Percentiles rank a stretch among this genome's conserved stretches.
phyloP scores from a whole-genome alignment of 2,113 vertebrate genomes.

The Zeus faber region DNA sequence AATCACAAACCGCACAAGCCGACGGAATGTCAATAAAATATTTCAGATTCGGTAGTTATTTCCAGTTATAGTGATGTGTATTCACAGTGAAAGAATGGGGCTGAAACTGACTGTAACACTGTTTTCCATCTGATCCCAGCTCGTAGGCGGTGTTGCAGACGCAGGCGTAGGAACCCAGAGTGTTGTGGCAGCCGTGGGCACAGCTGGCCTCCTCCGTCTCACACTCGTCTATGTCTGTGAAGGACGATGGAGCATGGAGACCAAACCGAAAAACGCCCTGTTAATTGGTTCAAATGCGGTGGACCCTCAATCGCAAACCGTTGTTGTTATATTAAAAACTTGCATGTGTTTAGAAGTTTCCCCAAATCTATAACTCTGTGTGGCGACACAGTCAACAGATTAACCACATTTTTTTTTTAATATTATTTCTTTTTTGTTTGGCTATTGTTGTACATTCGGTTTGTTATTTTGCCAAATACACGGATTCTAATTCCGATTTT shows the following conservation, averaged over 20 bases:
- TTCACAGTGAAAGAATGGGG: neutral
- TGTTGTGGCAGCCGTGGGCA: conserved; percentile 89
- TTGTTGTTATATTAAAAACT: too few species aligned
- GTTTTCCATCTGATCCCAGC: conserved; percentile 84
- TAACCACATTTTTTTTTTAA: too few species aligned
- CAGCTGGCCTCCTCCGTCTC: conserved; percentile 70
- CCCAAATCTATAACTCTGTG: too few species aligned
- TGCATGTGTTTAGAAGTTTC: too few species aligned
- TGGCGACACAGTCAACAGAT: too few species aligned
- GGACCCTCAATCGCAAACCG: too few species aligned
- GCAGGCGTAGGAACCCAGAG: conserved; percentile 84
- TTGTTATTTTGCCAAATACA: too few species aligned
- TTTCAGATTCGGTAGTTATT: neutral
- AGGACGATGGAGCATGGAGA: conserved; percentile 1
- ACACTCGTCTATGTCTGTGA: conserved; percentile 88
- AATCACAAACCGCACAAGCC: neutral
- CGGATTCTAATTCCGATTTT: too few species aligned
- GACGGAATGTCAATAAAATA: neutral
- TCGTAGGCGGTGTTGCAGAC: conserved; percentile 85
- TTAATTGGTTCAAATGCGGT: too few species aligned
- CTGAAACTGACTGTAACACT: conserved; percentile 88
- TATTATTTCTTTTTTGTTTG: too few species aligned
- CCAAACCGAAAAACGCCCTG: too few species aligned
- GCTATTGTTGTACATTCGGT: too few species aligned
- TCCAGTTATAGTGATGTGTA: neutral